Evolutionary conservation across 2,113 vertebrate species (phyloP).

Genomic region (Aramus guarauna): DNA sequence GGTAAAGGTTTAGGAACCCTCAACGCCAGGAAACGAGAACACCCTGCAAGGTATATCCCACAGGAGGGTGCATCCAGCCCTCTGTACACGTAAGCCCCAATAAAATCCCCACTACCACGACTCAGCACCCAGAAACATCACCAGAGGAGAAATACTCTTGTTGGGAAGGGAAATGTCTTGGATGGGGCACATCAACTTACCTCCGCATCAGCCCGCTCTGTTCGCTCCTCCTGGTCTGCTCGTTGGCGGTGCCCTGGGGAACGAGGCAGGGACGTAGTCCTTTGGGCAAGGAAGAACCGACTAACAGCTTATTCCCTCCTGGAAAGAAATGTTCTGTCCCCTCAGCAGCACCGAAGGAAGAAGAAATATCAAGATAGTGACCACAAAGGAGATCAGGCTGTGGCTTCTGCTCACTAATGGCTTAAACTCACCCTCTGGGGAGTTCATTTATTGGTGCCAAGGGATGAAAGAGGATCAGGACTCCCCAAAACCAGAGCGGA

Average conservation of each 20-base stretch:
- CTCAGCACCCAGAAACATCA: neutral
- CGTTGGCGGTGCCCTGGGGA: neutral
- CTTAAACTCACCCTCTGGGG: neutral
- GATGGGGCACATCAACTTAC: neutral
- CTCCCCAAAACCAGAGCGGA: neutral
- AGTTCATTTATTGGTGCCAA: neutral
- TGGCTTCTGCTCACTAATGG: neutral
- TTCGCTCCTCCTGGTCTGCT: neutral
- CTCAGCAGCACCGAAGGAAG: neutral
- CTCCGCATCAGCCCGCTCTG: neutral
- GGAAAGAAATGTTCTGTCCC: neutral
- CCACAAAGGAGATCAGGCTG: neutral
- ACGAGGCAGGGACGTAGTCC: neutral
- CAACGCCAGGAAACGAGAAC: accelerated
- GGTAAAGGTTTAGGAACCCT: neutral
- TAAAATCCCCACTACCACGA: neutral
- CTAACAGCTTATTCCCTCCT: neutral
- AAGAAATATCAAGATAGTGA: neutral
- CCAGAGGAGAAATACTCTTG: neutral
- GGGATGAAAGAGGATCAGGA: neutral
- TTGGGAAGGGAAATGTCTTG: neutral
- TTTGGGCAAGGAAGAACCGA: neutral
- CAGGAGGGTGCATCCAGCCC: neutral
- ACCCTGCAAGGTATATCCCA: neutral
- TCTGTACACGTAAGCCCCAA: neutral